Evolutionary conservation across 2,888 invertebrate genomes (phyloP).

Genomic region (Timema podura): DNA sequence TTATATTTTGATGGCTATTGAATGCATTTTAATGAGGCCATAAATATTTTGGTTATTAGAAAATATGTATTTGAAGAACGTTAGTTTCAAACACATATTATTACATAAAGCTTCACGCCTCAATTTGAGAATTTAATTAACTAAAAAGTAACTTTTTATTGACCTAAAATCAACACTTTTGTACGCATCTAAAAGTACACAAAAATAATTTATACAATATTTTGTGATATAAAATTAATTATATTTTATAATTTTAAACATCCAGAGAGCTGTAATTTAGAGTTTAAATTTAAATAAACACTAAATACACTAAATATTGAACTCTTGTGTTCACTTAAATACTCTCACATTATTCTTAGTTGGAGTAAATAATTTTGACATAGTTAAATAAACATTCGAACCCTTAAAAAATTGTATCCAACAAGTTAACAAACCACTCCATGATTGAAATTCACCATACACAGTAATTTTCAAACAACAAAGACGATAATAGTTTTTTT

Average conservation of each 20-base stretch:
- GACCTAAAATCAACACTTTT: slow-evolving; percentile 2
- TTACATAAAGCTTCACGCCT: no score
- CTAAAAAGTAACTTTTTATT: not conserved
- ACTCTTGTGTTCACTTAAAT: no score
- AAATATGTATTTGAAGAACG: no score
- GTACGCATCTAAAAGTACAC: not conserved
- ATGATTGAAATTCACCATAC: not conserved
- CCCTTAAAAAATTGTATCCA: not conserved
- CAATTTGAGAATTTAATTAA: not conserved
- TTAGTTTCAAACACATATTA: no score
- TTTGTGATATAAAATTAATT: not conserved
- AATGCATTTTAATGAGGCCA: no score
- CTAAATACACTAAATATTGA: no score
- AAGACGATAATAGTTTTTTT: not conserved
- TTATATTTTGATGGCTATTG: no score
- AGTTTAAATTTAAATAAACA: no score
- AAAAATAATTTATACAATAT: not conserved
- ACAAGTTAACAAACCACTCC: not conserved
- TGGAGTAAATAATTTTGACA: not conserved
- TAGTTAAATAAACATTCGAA: not conserved
- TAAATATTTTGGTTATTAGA: no score
- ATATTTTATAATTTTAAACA: slow-evolving; percentile 8
- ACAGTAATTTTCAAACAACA: not conserved
- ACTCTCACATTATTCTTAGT: no score
- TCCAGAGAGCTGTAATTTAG: not conserved